Evolutionary conservation across 1,140 invertebrate species (phyloP).

Genomic region (Telenomus remus): DNA sequence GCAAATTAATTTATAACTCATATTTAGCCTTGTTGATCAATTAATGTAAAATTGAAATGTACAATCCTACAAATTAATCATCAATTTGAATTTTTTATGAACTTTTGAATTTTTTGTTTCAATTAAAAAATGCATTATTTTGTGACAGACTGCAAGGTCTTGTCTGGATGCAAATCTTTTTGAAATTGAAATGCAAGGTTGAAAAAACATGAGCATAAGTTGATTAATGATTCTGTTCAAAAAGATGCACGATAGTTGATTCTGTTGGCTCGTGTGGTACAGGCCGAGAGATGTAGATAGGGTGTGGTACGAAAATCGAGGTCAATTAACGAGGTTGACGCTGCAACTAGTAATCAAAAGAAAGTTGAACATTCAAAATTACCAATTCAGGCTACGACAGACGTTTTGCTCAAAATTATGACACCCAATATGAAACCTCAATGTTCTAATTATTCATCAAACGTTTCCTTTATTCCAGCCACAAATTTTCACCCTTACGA

Average conservation of each 20-base stretch:
- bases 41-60: too few relatives aligned
- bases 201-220: slow-evolving; percentile 24
- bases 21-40: too few relatives aligned
- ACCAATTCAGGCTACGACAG: slow-evolving; percentile 32
- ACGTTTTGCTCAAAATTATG: too few relatives aligned
- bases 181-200: slow-evolving; percentile 26
- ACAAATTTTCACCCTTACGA: slow-evolving; percentile 90
- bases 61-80: too few relatives aligned
- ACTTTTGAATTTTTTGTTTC: too few relatives aligned
- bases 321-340: slow-evolving; percentile 49
- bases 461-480: slow-evolving; percentile 79
- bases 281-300: slow-evolving; percentile 40
- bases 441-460: too few relatives aligned
- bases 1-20: too few relatives aligned
- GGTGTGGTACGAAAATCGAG: slow-evolving; percentile 59
- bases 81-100: too few relatives aligned
- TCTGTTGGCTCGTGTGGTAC: slow-evolving; percentile 19
- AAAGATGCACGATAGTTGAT: slow-evolving; percentile 44
- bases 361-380: slow-evolving; percentile 51
- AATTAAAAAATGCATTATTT: too few relatives aligned
- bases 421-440: too few relatives aligned
- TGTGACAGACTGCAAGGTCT: too few relatives aligned
- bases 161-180: too few relatives aligned
- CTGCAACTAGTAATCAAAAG: slow-evolving; percentile 50
- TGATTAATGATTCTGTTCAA: slow-evolving; percentile 41